Conservation (phyloP, 2,113 vertebrate genomes). For the Misgurnus anguillicaudatus region DNA sequence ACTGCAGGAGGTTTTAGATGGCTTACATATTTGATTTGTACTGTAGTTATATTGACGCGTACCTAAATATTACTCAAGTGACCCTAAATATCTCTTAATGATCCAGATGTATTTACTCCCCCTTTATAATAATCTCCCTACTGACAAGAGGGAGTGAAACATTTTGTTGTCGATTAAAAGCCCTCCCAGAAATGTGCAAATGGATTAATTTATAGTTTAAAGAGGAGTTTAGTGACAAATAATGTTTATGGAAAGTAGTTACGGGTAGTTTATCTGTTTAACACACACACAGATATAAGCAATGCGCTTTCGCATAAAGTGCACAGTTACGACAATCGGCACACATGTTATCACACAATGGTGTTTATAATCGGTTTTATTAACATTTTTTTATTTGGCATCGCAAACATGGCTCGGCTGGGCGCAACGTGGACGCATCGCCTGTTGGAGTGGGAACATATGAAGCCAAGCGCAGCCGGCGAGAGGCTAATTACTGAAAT, state of each 20-base stretch:
- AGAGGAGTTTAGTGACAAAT: not conserved
- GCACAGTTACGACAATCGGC: not conserved
- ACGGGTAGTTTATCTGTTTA: not conserved
- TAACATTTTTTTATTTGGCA: not conserved
- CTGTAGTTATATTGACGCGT: too few relatives aligned
- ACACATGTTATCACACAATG: constrained; percentile 7
- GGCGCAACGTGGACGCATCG: constrained; percentile 8
- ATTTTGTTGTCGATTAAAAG: too few relatives aligned
- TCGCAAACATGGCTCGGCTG: not conserved
- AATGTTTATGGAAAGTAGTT: not conserved
- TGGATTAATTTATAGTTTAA: too few relatives aligned
- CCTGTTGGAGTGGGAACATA: constrained; percentile 37
- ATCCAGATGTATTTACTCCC: too few relatives aligned
- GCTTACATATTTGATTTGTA: too few relatives aligned
- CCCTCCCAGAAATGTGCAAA: too few relatives aligned
- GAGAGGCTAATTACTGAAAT: constrained; percentile 38
- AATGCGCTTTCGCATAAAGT: not conserved
- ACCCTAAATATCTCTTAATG: too few relatives aligned
- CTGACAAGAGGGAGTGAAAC: too few relatives aligned
- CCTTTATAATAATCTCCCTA: too few relatives aligned
- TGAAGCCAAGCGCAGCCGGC: constrained; percentile 29
- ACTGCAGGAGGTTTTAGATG: too few relatives aligned
- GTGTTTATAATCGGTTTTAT: not conserved
- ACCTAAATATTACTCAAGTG: too few relatives aligned
- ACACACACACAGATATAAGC: not conserved